Percentiles rank a stretch among this genome's conserved stretches.
Conservation (phyloP, 2,888 invertebrate genomes). For the Meganola albula region DNA sequence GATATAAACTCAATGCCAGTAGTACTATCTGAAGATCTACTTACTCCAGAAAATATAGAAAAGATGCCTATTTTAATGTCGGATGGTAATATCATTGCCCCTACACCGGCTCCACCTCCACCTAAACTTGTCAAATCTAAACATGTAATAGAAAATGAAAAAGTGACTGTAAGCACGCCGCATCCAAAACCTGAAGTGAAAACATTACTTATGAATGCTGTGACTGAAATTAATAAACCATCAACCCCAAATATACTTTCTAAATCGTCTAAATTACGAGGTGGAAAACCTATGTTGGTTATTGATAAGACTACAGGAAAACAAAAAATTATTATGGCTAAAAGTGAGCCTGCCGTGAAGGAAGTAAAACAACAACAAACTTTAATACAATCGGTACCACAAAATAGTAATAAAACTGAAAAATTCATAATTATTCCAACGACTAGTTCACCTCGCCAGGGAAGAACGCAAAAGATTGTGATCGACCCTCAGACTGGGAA, state of each 20-base stretch:
- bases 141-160: conserved; percentile 48
- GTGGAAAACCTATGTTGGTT: conserved; percentile 66
- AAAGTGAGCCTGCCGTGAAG: conserved; percentile 52
- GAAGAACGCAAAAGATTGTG: conserved; percentile 67
- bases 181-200: conserved; percentile 55
- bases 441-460: conserved; percentile 49
- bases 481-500: conserved; percentile 70
- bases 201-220: conserved; percentile 59
- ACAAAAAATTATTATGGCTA: conserved; percentile 68
- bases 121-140: conserved; percentile 55
- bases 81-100: conserved; percentile 59
- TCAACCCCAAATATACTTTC: conserved; percentile 71
- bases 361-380: conserved; percentile 49
- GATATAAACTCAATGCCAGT: conserved; percentile 89
- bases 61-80: conserved; percentile 81
- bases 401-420: conserved; percentile 47
- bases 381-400: conserved; percentile 46
- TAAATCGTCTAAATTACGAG: conserved; percentile 64
- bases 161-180: conserved; percentile 38
- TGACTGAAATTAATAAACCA: conserved; percentile 49
- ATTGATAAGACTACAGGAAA: conserved; percentile 69
- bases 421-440: conserved; percentile 68
- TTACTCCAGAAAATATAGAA: conserved; percentile 82
- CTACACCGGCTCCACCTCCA: conserved; percentile 43
- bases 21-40: conserved; percentile 82